A percentile compares a stretch with the other conserved stretches of the same genome.
Conservation (phyloP, 2,797 vertebrate genomes). For the Enteromius treurensis region DNA sequence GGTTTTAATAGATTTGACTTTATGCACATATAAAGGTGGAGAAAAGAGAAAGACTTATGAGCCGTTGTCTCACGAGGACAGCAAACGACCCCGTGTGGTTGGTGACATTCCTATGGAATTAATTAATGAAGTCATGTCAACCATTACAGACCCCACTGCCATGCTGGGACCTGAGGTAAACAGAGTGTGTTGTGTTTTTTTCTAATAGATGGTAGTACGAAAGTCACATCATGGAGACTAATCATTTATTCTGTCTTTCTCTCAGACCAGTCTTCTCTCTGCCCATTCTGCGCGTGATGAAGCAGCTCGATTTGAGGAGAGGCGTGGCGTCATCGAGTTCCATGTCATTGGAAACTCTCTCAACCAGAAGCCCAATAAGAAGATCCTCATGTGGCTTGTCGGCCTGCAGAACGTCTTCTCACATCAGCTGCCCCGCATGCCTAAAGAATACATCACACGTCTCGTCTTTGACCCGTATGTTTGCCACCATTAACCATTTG, state of each 20-base stretch:
- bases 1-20: neutral
- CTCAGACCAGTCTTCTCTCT: slow-evolving; percentile 91
- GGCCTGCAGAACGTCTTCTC: slow-evolving; percentile 99
- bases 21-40: slow-evolving; percentile 67
- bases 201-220: neutral
- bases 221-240: neutral
- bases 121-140: slow-evolving; percentile 98
- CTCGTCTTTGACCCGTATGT: slow-evolving; percentile 98
- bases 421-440: slow-evolving; percentile 97
- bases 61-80: slow-evolving; percentile 84
- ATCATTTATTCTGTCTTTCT: neutral
- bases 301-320: slow-evolving; percentile 92
- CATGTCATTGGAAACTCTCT: slow-evolving; percentile 96
- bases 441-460: slow-evolving; percentile 97
- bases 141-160: slow-evolving; percentile 92
- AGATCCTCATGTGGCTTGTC: slow-evolving; percentile 97
- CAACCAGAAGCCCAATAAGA: slow-evolving; percentile 96
- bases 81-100: slow-evolving; percentile 87
- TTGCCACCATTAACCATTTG: neutral
- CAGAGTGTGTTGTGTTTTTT: neutral
- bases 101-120: slow-evolving; percentile 98
- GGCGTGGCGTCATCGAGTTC: slow-evolving; percentile 95
- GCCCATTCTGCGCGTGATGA: slow-evolving; percentile 95
- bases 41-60: slow-evolving; percentile 94
- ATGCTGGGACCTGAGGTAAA: slow-evolving; percentile 94